These are phyloP conservation scores for Drosophila arizonae DNA, from an alignment of 1,140 invertebrate species.

Conservation along the genomic window DNA sequence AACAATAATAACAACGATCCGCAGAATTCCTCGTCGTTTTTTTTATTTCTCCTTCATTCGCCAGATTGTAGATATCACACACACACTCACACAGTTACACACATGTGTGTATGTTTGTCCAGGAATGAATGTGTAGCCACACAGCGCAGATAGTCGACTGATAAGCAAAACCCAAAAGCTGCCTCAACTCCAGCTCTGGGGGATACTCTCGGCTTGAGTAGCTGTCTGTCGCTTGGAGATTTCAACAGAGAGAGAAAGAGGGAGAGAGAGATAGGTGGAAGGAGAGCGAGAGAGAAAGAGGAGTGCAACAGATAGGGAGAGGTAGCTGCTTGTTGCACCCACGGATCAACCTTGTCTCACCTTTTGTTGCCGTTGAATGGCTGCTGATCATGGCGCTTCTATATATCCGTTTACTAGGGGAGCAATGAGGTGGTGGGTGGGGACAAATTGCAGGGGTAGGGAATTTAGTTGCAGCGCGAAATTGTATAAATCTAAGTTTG, in stretches of 20 bases:
- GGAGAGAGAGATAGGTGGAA: background rate
- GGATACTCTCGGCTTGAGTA: slow-evolving; percentile 5
- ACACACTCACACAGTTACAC: slow-evolving; percentile 41
- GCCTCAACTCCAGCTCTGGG: slow-evolving; percentile 43
- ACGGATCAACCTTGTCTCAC: slow-evolving; percentile 27
- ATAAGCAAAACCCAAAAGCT: slow-evolving; percentile 73
- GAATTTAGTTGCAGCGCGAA: background rate
- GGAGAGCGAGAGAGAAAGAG: slow-evolving; percentile 1
- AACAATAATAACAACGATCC: slow-evolving; percentile 82
- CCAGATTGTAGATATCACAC: slow-evolving; percentile 73
- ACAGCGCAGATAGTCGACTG: slow-evolving; percentile 78
- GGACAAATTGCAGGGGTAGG: background rate
- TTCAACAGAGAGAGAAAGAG: background rate
- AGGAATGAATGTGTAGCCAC: slow-evolving; percentile 80
- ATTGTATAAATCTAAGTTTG: slow-evolving; percentile 1
- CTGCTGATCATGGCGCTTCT: slow-evolving; percentile 40
- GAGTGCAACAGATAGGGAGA: background rate
- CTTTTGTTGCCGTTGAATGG: slow-evolving; percentile 31
- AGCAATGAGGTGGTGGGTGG: no score
- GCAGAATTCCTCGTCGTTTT: slow-evolving; percentile 76
- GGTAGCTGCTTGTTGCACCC: slow-evolving; percentile 25
- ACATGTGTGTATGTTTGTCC: slow-evolving; percentile 36
- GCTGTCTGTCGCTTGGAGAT: background rate
- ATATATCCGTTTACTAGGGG: background rate
- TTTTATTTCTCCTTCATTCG: slow-evolving; percentile 58